Percentiles rank a stretch among this genome's conserved stretches.
Evolutionary conservation across 1,140 invertebrate genomes (phyloP).

Genomic region (Drosophila hydei): DNA sequence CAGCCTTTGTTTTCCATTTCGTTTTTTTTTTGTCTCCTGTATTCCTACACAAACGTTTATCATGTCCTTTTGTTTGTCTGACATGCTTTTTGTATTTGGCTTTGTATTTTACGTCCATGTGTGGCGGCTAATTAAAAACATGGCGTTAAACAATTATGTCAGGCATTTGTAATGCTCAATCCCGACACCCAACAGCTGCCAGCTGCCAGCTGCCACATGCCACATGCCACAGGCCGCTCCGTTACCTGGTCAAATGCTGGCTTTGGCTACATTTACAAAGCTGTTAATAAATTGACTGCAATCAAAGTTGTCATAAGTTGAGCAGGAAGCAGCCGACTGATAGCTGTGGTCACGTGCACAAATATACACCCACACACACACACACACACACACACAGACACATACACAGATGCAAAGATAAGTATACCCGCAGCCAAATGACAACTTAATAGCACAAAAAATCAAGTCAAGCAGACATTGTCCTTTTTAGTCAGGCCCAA

Average conservation of each 20-base stretch:
- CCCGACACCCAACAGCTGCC: constrained; percentile 1
- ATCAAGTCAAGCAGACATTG: constrained; percentile 67
- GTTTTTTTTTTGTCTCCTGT: constrained; percentile 27
- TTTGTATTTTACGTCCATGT: constrained; percentile 43
- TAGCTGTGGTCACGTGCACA: constrained; percentile 63
- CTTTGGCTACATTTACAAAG: constrained; percentile 62
- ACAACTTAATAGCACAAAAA: constrained; percentile 78
- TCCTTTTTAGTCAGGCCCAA: constrained; percentile 40
- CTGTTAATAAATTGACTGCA: constrained; percentile 78
- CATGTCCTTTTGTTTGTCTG: constrained; percentile 28
- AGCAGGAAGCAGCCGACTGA: constrained; percentile 54
- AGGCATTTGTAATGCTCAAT: constrained; percentile 63
- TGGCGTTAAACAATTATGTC: constrained; percentile 77
- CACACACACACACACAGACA: background rate
- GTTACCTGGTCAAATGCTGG: constrained; percentile 28
- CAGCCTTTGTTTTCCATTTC: constrained; percentile 30
- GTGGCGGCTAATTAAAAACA: constrained; percentile 73
- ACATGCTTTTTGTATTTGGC: constrained; percentile 38
- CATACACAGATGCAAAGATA: background rate
- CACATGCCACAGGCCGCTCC: constrained; percentile 10
- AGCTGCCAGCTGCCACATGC: constrained; percentile 9
- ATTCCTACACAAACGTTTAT: constrained; percentile 20
- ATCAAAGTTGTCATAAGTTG: constrained; percentile 79
- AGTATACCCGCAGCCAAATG: constrained; percentile 64
- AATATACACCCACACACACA: constrained; percentile 10